phyloP scores from a whole-genome alignment of 1,140 invertebrate genomes.

The Drosophila suzukii region DNA sequence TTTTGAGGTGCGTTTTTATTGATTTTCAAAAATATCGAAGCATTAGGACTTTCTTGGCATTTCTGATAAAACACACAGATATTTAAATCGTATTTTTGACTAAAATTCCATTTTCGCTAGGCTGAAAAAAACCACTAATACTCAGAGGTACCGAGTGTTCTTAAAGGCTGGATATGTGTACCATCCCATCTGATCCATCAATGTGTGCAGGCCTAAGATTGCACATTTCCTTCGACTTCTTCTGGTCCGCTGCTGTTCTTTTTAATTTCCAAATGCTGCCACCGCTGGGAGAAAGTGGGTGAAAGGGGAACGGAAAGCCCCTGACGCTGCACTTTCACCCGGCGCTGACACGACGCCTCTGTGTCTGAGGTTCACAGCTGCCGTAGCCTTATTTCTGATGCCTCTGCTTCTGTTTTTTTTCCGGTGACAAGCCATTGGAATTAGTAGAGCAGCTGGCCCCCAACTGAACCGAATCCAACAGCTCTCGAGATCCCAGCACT shows the following conservation, averaged over 20 bases:
- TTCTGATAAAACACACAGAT: no score
- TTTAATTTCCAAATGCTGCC: conserved; percentile 75
- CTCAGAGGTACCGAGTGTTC: background rate
- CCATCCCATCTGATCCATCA: conserved; percentile 2
- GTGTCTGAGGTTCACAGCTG: conserved; percentile 5
- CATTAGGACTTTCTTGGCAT: no score
- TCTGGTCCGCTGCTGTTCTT: conserved; percentile 25
- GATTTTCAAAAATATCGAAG: no score
- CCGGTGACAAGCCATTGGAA: conserved; percentile 42
- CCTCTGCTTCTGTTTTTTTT: background rate
- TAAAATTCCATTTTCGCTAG: no score
- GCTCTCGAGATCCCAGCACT: conserved; percentile 23
- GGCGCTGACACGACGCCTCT: conserved; percentile 25
- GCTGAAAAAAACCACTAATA: background rate
- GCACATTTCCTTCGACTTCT: conserved; percentile 24
- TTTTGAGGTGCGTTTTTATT: no score
- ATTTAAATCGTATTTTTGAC: no score
- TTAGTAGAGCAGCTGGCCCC: conserved; percentile 33
- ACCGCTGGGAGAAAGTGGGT: conserved; percentile 26
- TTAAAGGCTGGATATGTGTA: background rate
- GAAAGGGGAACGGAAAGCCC: conserved; percentile 18
- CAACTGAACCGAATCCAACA: conserved; percentile 9
- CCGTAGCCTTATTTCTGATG: conserved; percentile 1
- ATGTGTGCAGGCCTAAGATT: conserved; percentile 8
- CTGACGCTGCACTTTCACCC: conserved; percentile 64